Evolutionary conservation across 1,140 invertebrate species (phyloP), one percentile per base, ranked within the genome.

Genomic region (Bombus affinis): DNA sequence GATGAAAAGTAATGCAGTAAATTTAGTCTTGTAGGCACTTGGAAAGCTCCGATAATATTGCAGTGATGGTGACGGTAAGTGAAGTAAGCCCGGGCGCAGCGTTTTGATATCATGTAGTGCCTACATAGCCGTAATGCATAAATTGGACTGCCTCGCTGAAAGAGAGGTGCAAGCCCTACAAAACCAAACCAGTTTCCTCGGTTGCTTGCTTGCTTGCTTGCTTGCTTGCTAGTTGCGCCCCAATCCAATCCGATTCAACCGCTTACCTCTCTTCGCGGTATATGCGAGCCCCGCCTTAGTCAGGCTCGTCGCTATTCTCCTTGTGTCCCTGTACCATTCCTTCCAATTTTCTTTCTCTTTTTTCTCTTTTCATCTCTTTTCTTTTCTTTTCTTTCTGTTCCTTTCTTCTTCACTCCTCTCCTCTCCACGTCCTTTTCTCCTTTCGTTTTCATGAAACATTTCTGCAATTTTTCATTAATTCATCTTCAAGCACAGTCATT

Each of bases 61-160:
- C 83, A 88, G 90, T 86, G 91, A 91, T 91, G 87, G 81, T 84
- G 80, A 92, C 89, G 87, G 89, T 90, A 90, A 93, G 89, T 93
- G 88, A 88, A 92, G 88, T 92, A 93, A 91, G 92, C 93, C 92
- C 93, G 93, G 93, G 92, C 92, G 92, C 92, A 93, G 92, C 88
- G 93, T 93, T 93, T 93, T 92, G 93, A 92, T 93, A 92, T 93
- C 94, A 92, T 94, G 92, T 94, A 93, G 94, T 95, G 94, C 95
- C 95, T 95, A 95, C 95, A 95, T 95, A 95, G 94, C 94, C 95
- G 94, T 95, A 94, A 95, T 95, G 95, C 95, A 95, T 95, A 95
- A 95, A 95, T 95, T 95, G 94, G 94, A 95, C 95, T 95, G 94
- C 92, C 94, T 94, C 91, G 92, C 94, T 92, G 91, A 94, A 93